Conservation (phyloP, 2,888 invertebrate species). For the Chouioia cunea region DNA sequence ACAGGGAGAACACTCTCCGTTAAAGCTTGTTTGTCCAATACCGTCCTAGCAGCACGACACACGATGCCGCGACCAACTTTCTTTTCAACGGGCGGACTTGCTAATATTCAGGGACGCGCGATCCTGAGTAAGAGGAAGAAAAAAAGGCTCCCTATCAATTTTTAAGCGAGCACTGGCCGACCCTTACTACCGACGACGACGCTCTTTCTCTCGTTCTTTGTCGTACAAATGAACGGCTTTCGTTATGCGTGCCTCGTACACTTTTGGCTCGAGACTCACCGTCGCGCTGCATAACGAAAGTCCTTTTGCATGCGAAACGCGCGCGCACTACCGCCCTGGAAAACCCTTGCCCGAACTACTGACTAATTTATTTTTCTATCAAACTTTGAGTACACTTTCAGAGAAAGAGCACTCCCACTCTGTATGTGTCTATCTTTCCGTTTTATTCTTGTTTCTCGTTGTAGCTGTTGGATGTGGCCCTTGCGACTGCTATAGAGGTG, state of each 20-base stretch:
- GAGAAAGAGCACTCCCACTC: not conserved
- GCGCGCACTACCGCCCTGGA: not conserved
- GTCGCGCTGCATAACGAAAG: constrained; percentile 17
- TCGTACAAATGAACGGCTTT: constrained; percentile 25
- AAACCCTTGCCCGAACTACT: constrained; percentile 31
- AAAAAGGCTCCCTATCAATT: constrained; percentile 38
- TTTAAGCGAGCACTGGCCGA: constrained; percentile 30
- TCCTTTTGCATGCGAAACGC: constrained; percentile 37
- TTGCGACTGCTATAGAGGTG: too few species aligned
- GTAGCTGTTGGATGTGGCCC: too few species aligned
- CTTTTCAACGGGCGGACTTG: not conserved
- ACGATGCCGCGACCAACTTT: not conserved
- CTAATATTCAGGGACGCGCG: constrained; percentile 10
- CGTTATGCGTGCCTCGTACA: constrained; percentile 38
- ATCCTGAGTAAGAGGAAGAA: not conserved
- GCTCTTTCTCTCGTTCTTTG: constrained; percentile 25
- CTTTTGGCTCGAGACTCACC: constrained; percentile 11
- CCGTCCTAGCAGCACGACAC: too few species aligned
- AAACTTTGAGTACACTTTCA: constrained; percentile 40
- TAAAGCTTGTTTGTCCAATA: too few species aligned
- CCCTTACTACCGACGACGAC: not conserved
- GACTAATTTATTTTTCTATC: constrained; percentile 49
- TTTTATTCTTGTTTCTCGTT: too few species aligned
- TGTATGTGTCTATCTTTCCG: not conserved
- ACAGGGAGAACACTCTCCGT: not conserved